A percentile compares a stretch with the other conserved stretches of the same genome.
These are phyloP conservation scores for Stenopsyche tienmushanensis DNA, from an alignment of 1,140 invertebrate genomes.

Conservation along the genomic window DNA sequence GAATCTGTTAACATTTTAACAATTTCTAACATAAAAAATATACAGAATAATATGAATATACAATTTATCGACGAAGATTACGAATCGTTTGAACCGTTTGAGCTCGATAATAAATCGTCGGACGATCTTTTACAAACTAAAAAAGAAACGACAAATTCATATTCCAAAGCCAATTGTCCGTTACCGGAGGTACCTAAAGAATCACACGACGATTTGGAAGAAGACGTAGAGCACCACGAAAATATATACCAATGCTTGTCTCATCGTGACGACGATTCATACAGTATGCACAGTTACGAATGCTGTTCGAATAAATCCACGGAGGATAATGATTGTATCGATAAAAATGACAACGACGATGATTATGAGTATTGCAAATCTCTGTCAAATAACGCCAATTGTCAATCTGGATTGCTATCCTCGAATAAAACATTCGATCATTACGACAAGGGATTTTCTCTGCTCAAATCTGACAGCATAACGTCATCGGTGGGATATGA, in stretches of 20 bases:
- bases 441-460: constrained; percentile 39
- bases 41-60: constrained; percentile 46
- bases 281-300: constrained; percentile 54
- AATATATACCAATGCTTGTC: constrained; percentile 54
- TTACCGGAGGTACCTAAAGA: constrained; percentile 53
- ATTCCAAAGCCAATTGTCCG: constrained; percentile 53
- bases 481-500: constrained; percentile 55
- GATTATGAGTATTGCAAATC: constrained; percentile 56
- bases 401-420: not conserved
- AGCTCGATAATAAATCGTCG: constrained; percentile 11
- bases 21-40: constrained; percentile 46
- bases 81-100: constrained; percentile 50
- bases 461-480: constrained; percentile 52
- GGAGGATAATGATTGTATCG: constrained; percentile 50
- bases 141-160: constrained; percentile 40
- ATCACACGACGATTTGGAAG: not conserved
- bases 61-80: constrained; percentile 50
- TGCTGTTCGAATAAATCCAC: constrained; percentile 46
- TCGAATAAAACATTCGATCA: constrained; percentile 16
- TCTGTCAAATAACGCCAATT: constrained; percentile 36
- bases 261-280: constrained; percentile 50
- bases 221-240: constrained; percentile 32
- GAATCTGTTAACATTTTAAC: constrained; percentile 54
- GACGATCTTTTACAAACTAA: not conserved
- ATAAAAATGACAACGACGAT: constrained; percentile 52